phyloP scores from a whole-genome alignment of 1,140 invertebrate genomes.

The Hetaerina americana region DNA sequence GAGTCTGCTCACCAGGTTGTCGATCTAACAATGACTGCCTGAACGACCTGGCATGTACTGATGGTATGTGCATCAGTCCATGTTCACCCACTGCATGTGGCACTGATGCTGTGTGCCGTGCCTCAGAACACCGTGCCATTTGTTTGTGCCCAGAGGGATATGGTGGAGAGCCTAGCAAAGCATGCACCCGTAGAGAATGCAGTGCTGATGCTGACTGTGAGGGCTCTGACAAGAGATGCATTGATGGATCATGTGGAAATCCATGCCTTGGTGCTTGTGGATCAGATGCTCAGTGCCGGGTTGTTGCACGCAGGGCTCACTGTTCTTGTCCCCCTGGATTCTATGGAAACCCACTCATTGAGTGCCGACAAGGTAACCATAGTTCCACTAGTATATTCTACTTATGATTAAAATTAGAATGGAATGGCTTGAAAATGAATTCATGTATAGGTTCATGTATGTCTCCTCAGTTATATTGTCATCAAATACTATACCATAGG shows the following conservation, averaged over 20 bases:
- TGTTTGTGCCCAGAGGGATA: constrained; percentile 75
- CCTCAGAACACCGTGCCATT: constrained; percentile 62
- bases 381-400: too few species aligned
- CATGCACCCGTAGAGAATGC: constrained; percentile 62
- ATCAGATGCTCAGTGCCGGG: constrained; percentile 71
- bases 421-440: too few species aligned
- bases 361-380: constrained; percentile 49
- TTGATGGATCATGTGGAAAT: constrained; percentile 52
- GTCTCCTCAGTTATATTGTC: too few species aligned
- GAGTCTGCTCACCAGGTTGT: constrained; percentile 58
- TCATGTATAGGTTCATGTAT: too few species aligned
- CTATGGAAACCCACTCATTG: constrained; percentile 63
- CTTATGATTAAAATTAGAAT: background rate
- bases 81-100: constrained; percentile 52
- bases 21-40: constrained; percentile 65
- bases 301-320: constrained; percentile 55
- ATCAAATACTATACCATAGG: too few species aligned
- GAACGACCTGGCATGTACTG: constrained; percentile 56
- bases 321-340: constrained; percentile 77
- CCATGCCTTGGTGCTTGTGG: constrained; percentile 71
- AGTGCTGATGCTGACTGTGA: constrained; percentile 59
- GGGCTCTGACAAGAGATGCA: constrained; percentile 58
- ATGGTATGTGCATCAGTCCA: constrained; percentile 61
- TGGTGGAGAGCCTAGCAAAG: constrained; percentile 37
- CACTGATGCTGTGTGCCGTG: constrained; percentile 57